Conservation (phyloP, 2,888 invertebrate genomes). For the Lamellibrachia satsuma region DNA sequence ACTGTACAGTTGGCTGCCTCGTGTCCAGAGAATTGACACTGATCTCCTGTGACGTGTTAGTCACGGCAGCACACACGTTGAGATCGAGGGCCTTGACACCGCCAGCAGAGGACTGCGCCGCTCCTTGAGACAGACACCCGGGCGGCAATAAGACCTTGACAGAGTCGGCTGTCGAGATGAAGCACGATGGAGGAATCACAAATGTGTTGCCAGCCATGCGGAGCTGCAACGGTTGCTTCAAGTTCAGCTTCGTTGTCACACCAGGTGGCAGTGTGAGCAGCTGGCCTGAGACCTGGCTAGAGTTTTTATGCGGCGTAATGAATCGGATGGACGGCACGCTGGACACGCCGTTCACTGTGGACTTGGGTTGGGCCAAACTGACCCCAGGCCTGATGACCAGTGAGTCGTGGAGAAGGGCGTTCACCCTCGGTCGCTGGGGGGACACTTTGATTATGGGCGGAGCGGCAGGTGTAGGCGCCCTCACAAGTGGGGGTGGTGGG, state of each 20-base stretch:
- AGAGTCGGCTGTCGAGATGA: slow-evolving; percentile 50
- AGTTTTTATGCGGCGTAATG: slow-evolving; percentile 19
- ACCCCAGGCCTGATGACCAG: background rate
- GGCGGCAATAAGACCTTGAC: slow-evolving; percentile 57
- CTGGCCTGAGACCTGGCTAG: slow-evolving; percentile 41
- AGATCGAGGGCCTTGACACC: slow-evolving; percentile 39
- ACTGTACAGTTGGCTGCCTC: background rate
- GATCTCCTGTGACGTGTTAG: slow-evolving; percentile 17
- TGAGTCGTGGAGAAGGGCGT: background rate
- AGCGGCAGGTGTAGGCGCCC: background rate
- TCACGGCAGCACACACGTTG: slow-evolving; percentile 40
- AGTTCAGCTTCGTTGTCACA: slow-evolving; percentile 50
- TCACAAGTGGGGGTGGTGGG: background rate
- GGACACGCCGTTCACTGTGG: background rate
- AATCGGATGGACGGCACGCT: background rate
- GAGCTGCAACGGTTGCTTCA: slow-evolving; percentile 51
- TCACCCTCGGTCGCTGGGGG: background rate
- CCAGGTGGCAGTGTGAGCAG: slow-evolving; percentile 55
- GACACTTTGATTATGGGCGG: slow-evolving; percentile 1
- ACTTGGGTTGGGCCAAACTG: background rate
- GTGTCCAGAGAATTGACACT: background rate
- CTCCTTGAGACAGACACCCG: slow-evolving; percentile 48
- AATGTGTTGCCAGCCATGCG: slow-evolving; percentile 55
- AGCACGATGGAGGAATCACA: slow-evolving; percentile 55
- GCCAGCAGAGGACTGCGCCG: slow-evolving; percentile 22